phyloP scores from a whole-genome alignment of 2,888 invertebrate species.

The Hemicrepidius hirtus region DNA sequence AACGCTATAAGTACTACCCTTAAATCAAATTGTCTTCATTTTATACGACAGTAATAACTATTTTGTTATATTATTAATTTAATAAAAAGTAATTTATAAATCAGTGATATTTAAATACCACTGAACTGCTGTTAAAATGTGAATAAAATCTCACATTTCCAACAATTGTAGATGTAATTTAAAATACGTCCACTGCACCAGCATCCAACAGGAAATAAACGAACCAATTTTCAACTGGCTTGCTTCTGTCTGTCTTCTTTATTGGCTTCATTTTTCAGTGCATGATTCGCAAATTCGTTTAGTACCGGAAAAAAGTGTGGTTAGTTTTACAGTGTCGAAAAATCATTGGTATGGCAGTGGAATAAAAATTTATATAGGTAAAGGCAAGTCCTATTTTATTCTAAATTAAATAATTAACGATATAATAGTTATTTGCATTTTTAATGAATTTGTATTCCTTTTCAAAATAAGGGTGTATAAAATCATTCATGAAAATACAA shows the following conservation, averaged over 20 bases:
- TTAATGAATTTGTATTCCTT: too few relatives aligned
- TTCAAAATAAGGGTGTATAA: too few relatives aligned
- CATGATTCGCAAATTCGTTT: conserved; percentile 41
- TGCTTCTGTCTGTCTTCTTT: conserved; percentile 51
- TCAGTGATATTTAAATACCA: neutral
- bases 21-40: too few relatives aligned
- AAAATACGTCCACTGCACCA: conserved; percentile 44
- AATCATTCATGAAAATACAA: neutral
- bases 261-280: conserved; percentile 47
- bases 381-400: too few relatives aligned
- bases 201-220: conserved; percentile 46
- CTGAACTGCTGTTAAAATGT: neutral
- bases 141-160: conserved; percentile 28
- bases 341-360: conserved; percentile 1
- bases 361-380: too few relatives aligned
- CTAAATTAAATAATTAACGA: too few relatives aligned
- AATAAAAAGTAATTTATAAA: too few relatives aligned
- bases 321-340: conserved; percentile 2
- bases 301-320: conserved; percentile 10
- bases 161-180: conserved; percentile 43
- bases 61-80: too few relatives aligned
- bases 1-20: too few relatives aligned
- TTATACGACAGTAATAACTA: too few relatives aligned
- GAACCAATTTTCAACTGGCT: conserved; percentile 52
- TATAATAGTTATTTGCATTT: too few relatives aligned